phyloP scores from a whole-genome alignment of 1,140 invertebrate species.

The Lordiphosa collinella region DNA sequence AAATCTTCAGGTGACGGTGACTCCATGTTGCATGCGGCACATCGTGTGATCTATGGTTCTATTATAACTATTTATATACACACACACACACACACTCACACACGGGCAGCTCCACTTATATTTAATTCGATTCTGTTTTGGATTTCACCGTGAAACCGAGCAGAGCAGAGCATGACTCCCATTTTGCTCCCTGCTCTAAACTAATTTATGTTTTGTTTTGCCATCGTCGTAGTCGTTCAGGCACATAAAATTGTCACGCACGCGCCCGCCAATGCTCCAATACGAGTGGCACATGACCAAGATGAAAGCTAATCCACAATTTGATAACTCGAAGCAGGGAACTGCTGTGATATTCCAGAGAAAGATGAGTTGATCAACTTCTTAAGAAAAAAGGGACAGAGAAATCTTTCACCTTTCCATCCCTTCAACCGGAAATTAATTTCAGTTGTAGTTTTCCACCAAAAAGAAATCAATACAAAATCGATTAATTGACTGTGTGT shows the following conservation, averaged over 20 bases:
- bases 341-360: slow-evolving; percentile 15
- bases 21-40: slow-evolving; percentile 75
- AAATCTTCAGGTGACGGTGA: slow-evolving; percentile 69
- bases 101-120: slow-evolving; percentile 46
- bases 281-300: slow-evolving; percentile 9
- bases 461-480: slow-evolving; percentile 51
- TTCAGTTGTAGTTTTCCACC: slow-evolving; percentile 14
- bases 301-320: slow-evolving; percentile 1
- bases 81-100: slow-evolving; percentile 11
- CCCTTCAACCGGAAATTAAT: slow-evolving; percentile 49
- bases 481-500: slow-evolving; percentile 67
- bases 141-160: slow-evolving; percentile 2
- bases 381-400: background rate
- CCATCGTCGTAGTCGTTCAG: slow-evolving; percentile 30
- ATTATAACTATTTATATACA: slow-evolving; percentile 66
- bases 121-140: slow-evolving; percentile 61
- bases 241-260: slow-evolving; percentile 49
- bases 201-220: slow-evolving; percentile 70
- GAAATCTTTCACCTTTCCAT: too few species aligned
- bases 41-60: slow-evolving; percentile 76
- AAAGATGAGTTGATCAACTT: background rate
- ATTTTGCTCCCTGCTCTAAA: slow-evolving; percentile 4
- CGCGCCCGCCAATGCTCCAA: slow-evolving; percentile 31
- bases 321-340: slow-evolving; percentile 26
- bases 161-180: slow-evolving; percentile 7